Base-by-base conservation (phyloP, 2,888 invertebrate species). In the Agrotis exclamationis region DNA sequence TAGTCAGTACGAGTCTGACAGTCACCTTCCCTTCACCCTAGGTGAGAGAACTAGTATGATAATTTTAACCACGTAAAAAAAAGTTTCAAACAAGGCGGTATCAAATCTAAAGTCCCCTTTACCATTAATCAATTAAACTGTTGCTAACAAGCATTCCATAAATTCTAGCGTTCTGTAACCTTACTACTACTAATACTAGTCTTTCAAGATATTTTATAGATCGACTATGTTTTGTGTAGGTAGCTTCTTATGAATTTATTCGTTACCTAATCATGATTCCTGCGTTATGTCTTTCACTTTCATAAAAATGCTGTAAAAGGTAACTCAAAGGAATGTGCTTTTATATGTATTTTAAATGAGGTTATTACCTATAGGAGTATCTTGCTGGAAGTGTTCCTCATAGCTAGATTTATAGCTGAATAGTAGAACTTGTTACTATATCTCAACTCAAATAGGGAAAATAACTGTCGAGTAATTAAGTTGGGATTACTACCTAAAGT, bases 91-190 rank as follows among this genome's bases (percentile, higher is more conserved):
- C 58, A n/a, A 59, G 13, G n/a, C 28, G 22, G 39, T 11, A 39
- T 51, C 14, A 14, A 72, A 45, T 83, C n/a, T 79, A 33, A 24
- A 73, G 16, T 11, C 74, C 48, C 66, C 63, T 79, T 79, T 73
- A 79, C n/a, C 11, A 11, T 11, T 64, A 57, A 39, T 62, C 64
- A 63, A 79, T 79, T 83, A 73, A 66, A 22, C 20, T 50, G 74
- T 83, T 72, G 13, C 83, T 73, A 22, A 67, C 20, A n/a, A 22
- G 16, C 74, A 79, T 83, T 79, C 79, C 66, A 24, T 22, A 1
- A 57, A 73, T 79, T 79, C 44, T 47, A 54, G 47, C 58, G 22
- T 51, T 47, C 24, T 63, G 65, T 59, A 63, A 72, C 51, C 28
- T 50, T 53, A n/a, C 20, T 28, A 11, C 14, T 51, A 47, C 11